A percentile compares a stretch with the other conserved stretches of the same genome.
phyloP scores from a whole-genome alignment of 2,113 vertebrate species.

The Piliocolobus tephrosceles region DNA sequence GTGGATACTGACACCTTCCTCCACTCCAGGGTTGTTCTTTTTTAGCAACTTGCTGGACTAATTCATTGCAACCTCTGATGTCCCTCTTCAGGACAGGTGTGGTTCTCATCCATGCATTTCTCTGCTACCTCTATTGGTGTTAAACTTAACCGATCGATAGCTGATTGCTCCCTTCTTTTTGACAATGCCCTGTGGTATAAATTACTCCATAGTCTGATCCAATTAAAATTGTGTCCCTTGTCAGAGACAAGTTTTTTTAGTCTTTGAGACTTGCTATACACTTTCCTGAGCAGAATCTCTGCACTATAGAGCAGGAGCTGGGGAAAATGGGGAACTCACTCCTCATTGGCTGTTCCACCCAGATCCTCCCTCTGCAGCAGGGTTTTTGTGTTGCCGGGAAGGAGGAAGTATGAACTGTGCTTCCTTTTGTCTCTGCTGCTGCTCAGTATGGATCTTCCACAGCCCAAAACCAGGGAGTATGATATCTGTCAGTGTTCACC shows the following conservation, averaged over 20 bases:
- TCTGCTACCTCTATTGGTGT: background rate
- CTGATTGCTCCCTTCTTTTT: background rate
- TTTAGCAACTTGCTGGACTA: slow-evolving; percentile 3
- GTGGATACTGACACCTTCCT: background rate
- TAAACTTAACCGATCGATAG: background rate
- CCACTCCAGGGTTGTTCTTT: background rate
- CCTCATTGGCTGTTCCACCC: background rate
- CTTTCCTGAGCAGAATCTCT: background rate
- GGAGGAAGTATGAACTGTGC: background rate
- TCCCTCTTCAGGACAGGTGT: background rate
- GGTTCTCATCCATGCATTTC: background rate
- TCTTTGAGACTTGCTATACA: background rate
- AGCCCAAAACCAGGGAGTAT: background rate
- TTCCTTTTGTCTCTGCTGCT: background rate
- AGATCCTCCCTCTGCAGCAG: background rate
- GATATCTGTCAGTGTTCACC: background rate
- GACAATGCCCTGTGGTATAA: background rate
- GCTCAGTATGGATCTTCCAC: background rate
- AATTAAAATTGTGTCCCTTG: background rate
- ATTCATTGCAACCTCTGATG: background rate
- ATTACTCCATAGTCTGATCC: background rate
- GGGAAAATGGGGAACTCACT: background rate
- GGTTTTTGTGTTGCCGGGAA: background rate
- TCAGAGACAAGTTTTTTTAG: background rate
- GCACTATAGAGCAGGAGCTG: background rate